Conservation (phyloP, 2,113 vertebrate genomes). For the Eurystomus gularis region DNA sequence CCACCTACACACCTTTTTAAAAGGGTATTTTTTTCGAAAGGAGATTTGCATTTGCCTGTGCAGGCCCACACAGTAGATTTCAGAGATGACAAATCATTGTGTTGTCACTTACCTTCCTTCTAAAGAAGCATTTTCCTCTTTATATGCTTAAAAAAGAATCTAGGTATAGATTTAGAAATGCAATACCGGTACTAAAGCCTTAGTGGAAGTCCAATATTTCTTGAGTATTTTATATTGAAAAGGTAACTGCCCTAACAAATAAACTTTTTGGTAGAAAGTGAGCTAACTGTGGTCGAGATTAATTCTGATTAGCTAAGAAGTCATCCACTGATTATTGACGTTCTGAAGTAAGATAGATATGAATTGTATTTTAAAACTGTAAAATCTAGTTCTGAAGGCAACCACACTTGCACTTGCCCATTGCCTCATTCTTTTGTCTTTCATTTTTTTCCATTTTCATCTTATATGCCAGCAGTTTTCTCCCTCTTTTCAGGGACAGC, state of each 20-base stretch:
- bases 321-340: neutral
- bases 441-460: neutral
- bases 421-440: neutral
- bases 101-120: neutral
- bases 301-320: neutral
- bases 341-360: neutral
- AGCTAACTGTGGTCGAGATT: neutral
- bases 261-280: neutral
- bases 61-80: neutral
- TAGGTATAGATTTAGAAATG: neutral
- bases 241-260: neutral
- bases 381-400: neutral
- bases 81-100: neutral
- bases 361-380: neutral
- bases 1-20: neutral
- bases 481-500: neutral
- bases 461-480: neutral
- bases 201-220: neutral
- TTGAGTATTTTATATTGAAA: neutral
- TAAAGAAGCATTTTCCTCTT: neutral
- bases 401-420: neutral
- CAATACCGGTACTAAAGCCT: neutral
- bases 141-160: neutral
- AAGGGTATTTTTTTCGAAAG: neutral
- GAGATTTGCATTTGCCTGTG: neutral